These are phyloP conservation scores for Takifugu flavidus DNA, from an alignment of 2,113 vertebrate species.

Conservation along the genomic window DNA sequence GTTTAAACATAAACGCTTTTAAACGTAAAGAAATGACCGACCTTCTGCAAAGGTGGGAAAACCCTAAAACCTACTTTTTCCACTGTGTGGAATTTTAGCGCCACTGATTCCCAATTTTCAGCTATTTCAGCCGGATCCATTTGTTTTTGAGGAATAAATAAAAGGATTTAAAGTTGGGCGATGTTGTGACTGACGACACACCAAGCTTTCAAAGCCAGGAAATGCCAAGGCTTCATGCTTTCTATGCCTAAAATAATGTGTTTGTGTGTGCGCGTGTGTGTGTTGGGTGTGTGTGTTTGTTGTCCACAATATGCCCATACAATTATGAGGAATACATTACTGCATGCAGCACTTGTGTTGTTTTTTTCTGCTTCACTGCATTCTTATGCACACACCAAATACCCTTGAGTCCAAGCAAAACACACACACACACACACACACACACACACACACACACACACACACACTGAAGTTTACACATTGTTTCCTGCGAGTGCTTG, in stretches of 20 bases:
- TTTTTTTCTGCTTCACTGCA: not conserved
- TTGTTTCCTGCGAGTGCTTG: conserved; percentile 45
- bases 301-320: conserved; percentile 9
- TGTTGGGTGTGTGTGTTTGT: conserved; percentile 17
- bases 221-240: conserved; percentile 49
- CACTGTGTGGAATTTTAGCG: conserved; percentile 8
- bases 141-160: conserved; percentile 24
- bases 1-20: too few species aligned
- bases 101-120: too few species aligned
- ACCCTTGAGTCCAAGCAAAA: conserved; percentile 15
- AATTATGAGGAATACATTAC: not conserved
- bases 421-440: conserved; percentile 11
- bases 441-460: conserved; percentile 11
- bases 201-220: conserved; percentile 51
- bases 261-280: conserved; percentile 5
- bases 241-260: conserved; percentile 31
- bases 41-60: not conserved
- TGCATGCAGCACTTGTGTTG: not conserved
- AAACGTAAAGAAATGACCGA: not conserved
- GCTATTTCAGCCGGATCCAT: not conserved
- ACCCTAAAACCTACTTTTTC: not conserved
- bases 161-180: conserved; percentile 27
- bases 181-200: conserved; percentile 17
- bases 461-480: conserved; percentile 44
- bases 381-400: too few species aligned